Percentiles rank a stretch among this genome's conserved stretches.
phyloP scores from a whole-genome alignment of 2,113 vertebrate species.

The Brachyhypopomus gauderio region DNA sequence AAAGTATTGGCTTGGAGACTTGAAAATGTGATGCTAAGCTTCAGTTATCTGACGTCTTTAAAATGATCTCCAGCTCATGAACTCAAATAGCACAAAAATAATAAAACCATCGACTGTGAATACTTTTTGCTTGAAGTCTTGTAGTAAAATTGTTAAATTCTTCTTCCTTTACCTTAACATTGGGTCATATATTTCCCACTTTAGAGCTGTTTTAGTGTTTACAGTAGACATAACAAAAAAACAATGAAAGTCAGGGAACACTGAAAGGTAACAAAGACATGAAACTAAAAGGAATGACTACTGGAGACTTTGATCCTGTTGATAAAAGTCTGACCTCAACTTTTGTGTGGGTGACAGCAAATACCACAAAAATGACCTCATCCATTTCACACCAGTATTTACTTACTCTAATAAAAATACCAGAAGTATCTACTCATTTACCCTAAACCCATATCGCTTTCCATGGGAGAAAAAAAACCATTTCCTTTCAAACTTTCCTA shows the following conservation, averaged over 20 bases:
- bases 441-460: slow-evolving; percentile 42
- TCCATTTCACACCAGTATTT: slow-evolving; percentile 44
- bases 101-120: slow-evolving; percentile 20
- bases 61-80: slow-evolving; percentile 10
- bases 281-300: slow-evolving; percentile 35
- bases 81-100: slow-evolving; percentile 16
- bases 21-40: background rate
- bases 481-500: too few relatives aligned
- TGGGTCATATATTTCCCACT: background rate
- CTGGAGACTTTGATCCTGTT: slow-evolving; percentile 43
- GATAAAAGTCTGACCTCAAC: slow-evolving; percentile 22
- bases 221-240: slow-evolving; percentile 15
- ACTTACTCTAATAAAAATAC: slow-evolving; percentile 29
- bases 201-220: background rate
- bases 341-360: slow-evolving; percentile 20
- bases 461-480: background rate
- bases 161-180: background rate
- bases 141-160: too few relatives aligned
- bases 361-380: slow-evolving; percentile 40
- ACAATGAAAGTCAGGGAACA: slow-evolving; percentile 1
- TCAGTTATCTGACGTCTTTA: background rate
- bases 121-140: background rate
- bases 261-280: slow-evolving; percentile 4
- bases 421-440: slow-evolving; percentile 29
- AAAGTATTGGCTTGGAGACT: background rate